A percentile compares a stretch with the other conserved stretches of the same genome.
phyloP scores from a whole-genome alignment of 1,140 invertebrate genomes.

The Drosophila asahinai region DNA sequence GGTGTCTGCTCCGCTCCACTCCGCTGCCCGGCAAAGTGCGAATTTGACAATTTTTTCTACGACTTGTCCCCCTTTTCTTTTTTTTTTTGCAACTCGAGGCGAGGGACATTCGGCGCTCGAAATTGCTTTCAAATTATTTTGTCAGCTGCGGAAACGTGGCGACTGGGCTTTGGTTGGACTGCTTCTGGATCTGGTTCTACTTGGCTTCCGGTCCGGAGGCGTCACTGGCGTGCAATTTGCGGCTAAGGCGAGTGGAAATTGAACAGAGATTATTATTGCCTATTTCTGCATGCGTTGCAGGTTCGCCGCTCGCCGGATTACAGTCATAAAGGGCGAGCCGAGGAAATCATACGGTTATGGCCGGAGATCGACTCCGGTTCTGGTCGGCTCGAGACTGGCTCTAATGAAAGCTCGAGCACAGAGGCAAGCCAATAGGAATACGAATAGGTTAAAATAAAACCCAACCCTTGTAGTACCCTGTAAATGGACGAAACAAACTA shows the following conservation, averaged over 20 bases:
- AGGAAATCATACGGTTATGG: slow-evolving; percentile 51
- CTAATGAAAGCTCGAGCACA: slow-evolving; percentile 58
- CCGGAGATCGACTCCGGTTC: neutral
- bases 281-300: slow-evolving; percentile 77
- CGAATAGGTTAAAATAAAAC: neutral
- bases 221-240: slow-evolving; percentile 72
- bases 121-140: slow-evolving; percentile 84
- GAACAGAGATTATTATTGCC: slow-evolving; percentile 79
- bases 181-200: slow-evolving; percentile 14
- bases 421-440: slow-evolving; percentile 39
- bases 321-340: slow-evolving; percentile 57
- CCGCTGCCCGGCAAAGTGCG: slow-evolving; percentile 61
- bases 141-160: slow-evolving; percentile 69
- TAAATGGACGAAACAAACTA: neutral
- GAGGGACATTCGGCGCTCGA: slow-evolving; percentile 66
- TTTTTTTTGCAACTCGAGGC: slow-evolving; percentile 9
- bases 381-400: slow-evolving; percentile 3
- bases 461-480: slow-evolving; percentile 7
- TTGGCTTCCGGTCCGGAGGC: slow-evolving; percentile 45
- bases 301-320: slow-evolving; percentile 51
- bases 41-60: slow-evolving; percentile 71
- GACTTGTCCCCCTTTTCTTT: slow-evolving; percentile 19
- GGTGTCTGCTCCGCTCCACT: slow-evolving; percentile 9
- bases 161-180: slow-evolving; percentile 5
- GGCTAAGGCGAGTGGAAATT: slow-evolving; percentile 67